Evolutionary conservation across 2,113 vertebrate genomes (phyloP), one percentile per base, ranked within the genome.

Genomic region (Coregonus clupeaformis): DNA sequence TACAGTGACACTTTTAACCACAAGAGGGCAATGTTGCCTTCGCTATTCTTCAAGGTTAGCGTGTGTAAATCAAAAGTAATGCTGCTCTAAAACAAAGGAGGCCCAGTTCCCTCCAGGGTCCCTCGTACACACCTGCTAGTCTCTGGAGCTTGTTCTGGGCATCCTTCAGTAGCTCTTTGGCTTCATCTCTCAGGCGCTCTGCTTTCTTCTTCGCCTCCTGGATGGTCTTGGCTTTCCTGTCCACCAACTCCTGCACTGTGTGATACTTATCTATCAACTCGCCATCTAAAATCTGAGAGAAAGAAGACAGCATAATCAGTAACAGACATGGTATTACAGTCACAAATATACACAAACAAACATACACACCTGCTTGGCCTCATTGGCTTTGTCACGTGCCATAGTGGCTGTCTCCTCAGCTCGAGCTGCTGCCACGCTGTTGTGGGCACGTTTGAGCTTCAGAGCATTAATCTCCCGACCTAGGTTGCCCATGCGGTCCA

Each of bases 361-460:
- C 57, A 47, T n/a, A 47, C n/a, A 11, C 29, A 96, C 98, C 96
- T 98, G 94, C 82, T 98, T 96, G 82, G 97, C 97, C 84, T 98
- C 97, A 0, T 89, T 85, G 0, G 98, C 97, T 52, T 96, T 95
- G 74, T 94, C 93, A 69, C 92, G 92, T 0, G 98, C 97, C n/a
- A 81, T 91, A 20, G 88, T 91, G 14, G 97, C 97, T 0, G 94
- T 96, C 69, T 98, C 96, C 64, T 96, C 95, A 0, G 97, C 97
- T 0, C 94, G 93, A 0, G 95, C 94, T 0, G 95, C 96, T 1
- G 93, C 95, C 91, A 99, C 89, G 88, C 93, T 97, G 86, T 98
- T 99, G 80, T 92, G 96, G 71, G 96, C 96, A 0, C 95, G 89
- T 83, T 98, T 96, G 84, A 96, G 91, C 84, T 98, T 98, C 77